Base-by-base conservation (phyloP, 2,888 invertebrate genomes). In the Apeira syringaria region DNA sequence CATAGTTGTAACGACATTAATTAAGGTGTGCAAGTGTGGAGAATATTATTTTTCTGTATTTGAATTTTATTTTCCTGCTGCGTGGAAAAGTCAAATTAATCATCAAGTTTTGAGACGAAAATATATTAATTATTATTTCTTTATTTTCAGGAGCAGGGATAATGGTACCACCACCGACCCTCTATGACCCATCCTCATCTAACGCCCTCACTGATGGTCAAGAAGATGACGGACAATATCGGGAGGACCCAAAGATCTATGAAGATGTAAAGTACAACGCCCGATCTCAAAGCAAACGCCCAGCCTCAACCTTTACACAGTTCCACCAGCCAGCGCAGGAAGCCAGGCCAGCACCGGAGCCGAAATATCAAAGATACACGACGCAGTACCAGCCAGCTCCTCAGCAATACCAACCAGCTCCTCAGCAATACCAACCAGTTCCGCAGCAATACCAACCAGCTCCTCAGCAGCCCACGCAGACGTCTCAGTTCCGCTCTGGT, bases 161-260 rank as follows among this genome's bases (percentile, higher is more conserved):
- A 66, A 95, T 94, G 80, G 96, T 96, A 0, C 94, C 96, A 0
- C 96, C 96, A n/a, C 95, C 96, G 3, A 94, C 95, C 0, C 65
- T 94, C 10, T 91, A 90, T 68, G 91, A 91, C 48, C 82, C 85
- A 0, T 72, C 85, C 0, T 74, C 82, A 0, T 74, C 83, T 22
- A 91, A 91, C 66, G 85, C 90, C 0, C 69, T 90, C 18, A 90
- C 90, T 4, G 93, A 93, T 25, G 92, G 92, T 49, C 93, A 94
- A 67, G 93, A 95, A 64, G 96, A 96, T 66, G 96, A 96, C 67
- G 96, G 96, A 0, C 96, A 96, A 64, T 96, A 96, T 79, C 91
- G 95, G 29, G 96, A 96, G 70, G 96, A 96, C 73, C 96, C 96
- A 0, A 92, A 92, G 47, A 91, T 95, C 47, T 96, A 96, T 82